Evolutionary conservation across 1,140 invertebrate genomes (phyloP), one percentile per base, ranked within the genome.

Genomic region (Elymnias hypermnestra): DNA sequence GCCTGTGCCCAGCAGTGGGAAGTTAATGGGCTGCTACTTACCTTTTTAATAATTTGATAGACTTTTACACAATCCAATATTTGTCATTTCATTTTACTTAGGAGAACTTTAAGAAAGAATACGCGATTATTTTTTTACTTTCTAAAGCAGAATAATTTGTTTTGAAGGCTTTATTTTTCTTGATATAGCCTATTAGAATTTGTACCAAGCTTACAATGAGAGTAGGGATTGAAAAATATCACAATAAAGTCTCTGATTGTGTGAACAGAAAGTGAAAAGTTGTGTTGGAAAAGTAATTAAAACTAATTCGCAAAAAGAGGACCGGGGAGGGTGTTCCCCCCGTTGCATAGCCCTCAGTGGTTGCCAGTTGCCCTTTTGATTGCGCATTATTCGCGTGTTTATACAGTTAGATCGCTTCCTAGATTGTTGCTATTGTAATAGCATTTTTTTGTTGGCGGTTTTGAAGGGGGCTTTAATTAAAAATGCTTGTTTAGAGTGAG

Each of bases 351-450:
- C 38, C 59, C 52, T 57, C 60, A 57, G 64, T 58, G 61, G 62
- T 70, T 63, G 61, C 57, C 61, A 59, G 59, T 67, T 81, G 78
- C 82, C 78, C 78, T 83, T 84, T 83, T 85, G 76, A 83, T 85
- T 83, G 76, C 70, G 66, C 73, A 82, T 83, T 83, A 85, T 78
- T 79, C 64, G 76, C 67, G 63, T 76, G 77, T 85, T 79, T 83
- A 81, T 83, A 84, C 73, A 79, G 74, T 83, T 83, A 82, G 81
- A 84, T 83, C 78, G 75, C 64, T 75, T 79, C 71, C 76, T 79
- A 85, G 78, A 85, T 85, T 85, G 76, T 73, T 79, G 65, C 76
- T 77, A 83, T 84, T 84, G 81, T 83, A 70, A 76, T 76, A 72
- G 46, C 59, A 57, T 77, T 78, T 76, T n/a, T 81, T 78, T 73